These are phyloP conservation scores for Taphrorychus bicolor DNA, from an alignment of 2,888 invertebrate genomes.

Conservation along the genomic window DNA sequence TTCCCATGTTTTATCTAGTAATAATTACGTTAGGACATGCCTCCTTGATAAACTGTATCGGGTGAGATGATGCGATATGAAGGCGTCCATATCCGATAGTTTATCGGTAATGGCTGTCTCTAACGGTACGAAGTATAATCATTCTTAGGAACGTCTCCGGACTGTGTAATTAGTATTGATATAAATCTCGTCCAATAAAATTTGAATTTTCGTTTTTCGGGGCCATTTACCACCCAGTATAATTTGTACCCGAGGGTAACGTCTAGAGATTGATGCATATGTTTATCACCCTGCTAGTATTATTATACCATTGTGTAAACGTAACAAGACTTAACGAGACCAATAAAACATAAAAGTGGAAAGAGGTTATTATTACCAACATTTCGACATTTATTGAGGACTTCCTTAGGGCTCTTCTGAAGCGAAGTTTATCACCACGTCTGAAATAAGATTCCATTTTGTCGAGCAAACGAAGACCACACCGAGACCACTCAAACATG, in stretches of 20 bases:
- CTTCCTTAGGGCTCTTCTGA: too few species aligned
- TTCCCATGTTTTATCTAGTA: slow-evolving; percentile 16
- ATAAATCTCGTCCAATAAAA: slow-evolving; percentile 52
- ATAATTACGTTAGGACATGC: slow-evolving; percentile 15
- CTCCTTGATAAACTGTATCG: slow-evolving; percentile 11
- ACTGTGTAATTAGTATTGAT: slow-evolving; percentile 53
- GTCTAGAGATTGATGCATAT: background rate
- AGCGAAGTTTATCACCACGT: too few species aligned
- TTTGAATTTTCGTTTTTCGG: slow-evolving; percentile 53
- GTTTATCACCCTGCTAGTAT: background rate
- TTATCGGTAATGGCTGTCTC: slow-evolving; percentile 29
- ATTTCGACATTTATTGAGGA: too few species aligned
- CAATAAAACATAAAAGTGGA: too few species aligned
- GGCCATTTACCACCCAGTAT: slow-evolving; percentile 51
- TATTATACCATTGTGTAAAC: too few species aligned
- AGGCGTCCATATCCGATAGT: slow-evolving; percentile 24
- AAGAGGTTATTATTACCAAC: too few species aligned
- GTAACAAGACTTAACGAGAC: too few species aligned
- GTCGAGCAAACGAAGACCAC: too few species aligned
- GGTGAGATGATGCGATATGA: slow-evolving; percentile 27
- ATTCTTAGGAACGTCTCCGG: slow-evolving; percentile 20
- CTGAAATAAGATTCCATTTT: too few species aligned
- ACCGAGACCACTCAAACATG: too few species aligned
- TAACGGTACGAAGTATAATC: slow-evolving; percentile 32
- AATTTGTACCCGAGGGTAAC: background rate